Evolutionary conservation across 2,113 vertebrate genomes (phyloP), one percentile per base, ranked within the genome.

Genomic region (Hylia prasina): DNA sequence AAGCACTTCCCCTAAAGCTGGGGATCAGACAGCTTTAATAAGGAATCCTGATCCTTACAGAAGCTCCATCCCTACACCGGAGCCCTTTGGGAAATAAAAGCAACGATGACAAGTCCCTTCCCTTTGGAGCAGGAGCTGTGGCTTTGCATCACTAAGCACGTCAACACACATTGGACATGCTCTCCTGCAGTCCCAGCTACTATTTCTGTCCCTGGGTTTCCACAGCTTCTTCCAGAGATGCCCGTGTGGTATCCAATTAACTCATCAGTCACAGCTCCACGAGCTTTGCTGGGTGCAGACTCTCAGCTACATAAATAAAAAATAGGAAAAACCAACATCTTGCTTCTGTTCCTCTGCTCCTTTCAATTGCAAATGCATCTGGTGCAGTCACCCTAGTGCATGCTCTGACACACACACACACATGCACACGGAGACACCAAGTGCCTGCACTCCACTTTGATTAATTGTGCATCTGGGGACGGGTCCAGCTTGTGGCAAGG

Each of bases 271-370:
- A 72, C 85, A 90, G 65, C 70, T 93, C 66, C 22, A 20, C 0
- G 0, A 90, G 73, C 72, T 65, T 87, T 47, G 54, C 51, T 91
- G 86, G 83, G 75, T 79, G 82, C 70, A 88, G 93, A 90, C 61
- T 90, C 89, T 87, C 45, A 47, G 66, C 88, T 77, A 33, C 70
- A 92, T 63, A 73, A 97, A 91, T 96, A 96, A 93, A 80, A 90
- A 94, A 79, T 31, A 69, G 94, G 85, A 73, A 71, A 71, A 95
- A 92, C 70, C 72, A 96, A 89, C 64, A 53, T 84, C 61, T 90
- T 73, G 24, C 42, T 21, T 86, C 71, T 66, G 58, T 63, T 87
- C 53, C 81, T 71, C 83, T 33, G 44, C 50, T 92, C 61, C 79
- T 96, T 95, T 71, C 92, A 85, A 87, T 64, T 80, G 71, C 50